Percentiles rank a stretch among this genome's conserved stretches.
phyloP scores from a whole-genome alignment of 2,888 invertebrate species.

The Corbicula japonica region DNA sequence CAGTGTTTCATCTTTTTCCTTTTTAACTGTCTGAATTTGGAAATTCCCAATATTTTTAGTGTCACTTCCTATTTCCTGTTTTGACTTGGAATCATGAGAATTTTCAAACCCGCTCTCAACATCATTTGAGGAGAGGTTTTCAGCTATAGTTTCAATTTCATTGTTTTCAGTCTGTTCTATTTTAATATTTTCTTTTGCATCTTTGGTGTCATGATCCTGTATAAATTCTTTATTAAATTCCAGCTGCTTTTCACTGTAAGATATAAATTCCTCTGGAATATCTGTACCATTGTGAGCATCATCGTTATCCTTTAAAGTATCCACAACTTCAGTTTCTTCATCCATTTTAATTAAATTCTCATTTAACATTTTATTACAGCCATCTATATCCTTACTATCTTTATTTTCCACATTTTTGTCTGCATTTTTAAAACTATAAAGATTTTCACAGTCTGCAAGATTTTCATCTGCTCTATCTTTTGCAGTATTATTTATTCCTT shows the following conservation, averaged over 20 bases:
- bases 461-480: not conserved
- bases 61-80: not conserved
- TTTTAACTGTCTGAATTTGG: too few species aligned
- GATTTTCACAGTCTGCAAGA: not conserved
- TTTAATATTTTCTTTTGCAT: slow-evolving; percentile 4
- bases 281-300: not conserved
- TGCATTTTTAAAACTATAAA: not conserved
- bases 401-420: not conserved
- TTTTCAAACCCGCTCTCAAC: not conserved
- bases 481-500: too few species aligned
- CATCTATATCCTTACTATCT: not conserved
- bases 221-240: not conserved
- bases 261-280: not conserved
- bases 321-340: too few species aligned
- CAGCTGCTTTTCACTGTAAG: not conserved
- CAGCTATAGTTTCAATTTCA: slow-evolving; percentile 12
- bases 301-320: not conserved
- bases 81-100: not conserved
- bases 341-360: too few species aligned
- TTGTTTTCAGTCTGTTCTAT: slow-evolving; percentile 10
- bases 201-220: not conserved
- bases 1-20: too few species aligned
- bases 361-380: too few species aligned
- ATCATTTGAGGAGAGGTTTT: too few species aligned
- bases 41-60: not conserved